phyloP scores from a whole-genome alignment of 2,888 invertebrate species.

The Acronicta aceris region DNA sequence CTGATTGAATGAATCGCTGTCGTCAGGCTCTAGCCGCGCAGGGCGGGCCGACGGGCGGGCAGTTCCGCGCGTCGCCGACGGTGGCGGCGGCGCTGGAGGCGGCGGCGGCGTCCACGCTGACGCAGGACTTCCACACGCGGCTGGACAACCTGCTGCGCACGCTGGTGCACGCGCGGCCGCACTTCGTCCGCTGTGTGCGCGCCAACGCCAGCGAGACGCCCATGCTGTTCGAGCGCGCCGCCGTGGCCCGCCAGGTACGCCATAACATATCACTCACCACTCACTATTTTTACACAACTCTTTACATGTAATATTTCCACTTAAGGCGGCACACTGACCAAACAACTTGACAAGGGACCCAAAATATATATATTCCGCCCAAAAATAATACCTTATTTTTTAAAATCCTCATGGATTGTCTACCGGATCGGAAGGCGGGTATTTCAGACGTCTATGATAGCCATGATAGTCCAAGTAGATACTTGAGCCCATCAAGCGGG shows the following conservation, averaged over 20 bases:
- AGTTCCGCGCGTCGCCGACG: slow-evolving; percentile 97
- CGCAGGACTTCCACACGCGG: slow-evolving; percentile 98
- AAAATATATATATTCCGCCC: too few species aligned
- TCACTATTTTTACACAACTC: too few species aligned
- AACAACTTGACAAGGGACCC: too few species aligned
- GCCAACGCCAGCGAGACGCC: slow-evolving; percentile 95
- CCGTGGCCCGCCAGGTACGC: slow-evolving; percentile 94
- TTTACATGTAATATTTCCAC: too few species aligned
- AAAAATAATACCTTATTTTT: too few species aligned
- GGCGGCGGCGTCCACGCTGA: slow-evolving; percentile 96
- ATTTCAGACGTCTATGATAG: too few species aligned
- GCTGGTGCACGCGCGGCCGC: slow-evolving; percentile 97
- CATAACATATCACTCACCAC: too few species aligned
- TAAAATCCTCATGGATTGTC: too few species aligned
- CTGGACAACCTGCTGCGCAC: slow-evolving; percentile 97
- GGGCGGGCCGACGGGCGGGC: slow-evolving; percentile 85
- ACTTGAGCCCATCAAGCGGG: too few species aligned
- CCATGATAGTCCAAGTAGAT: too few species aligned
- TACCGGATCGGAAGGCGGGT: too few species aligned
- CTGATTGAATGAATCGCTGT: slow-evolving; percentile 3
- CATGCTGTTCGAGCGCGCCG: slow-evolving; percentile 95
- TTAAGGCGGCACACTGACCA: too few species aligned
- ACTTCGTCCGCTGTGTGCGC: slow-evolving; percentile 97
- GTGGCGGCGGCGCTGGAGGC: slow-evolving; percentile 94
- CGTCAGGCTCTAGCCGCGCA: slow-evolving; percentile 87